Percentiles rank a stretch among this genome's conserved stretches.
Conservation (phyloP, 2,797 vertebrate species). For the Meriones psammophilus region DNA sequence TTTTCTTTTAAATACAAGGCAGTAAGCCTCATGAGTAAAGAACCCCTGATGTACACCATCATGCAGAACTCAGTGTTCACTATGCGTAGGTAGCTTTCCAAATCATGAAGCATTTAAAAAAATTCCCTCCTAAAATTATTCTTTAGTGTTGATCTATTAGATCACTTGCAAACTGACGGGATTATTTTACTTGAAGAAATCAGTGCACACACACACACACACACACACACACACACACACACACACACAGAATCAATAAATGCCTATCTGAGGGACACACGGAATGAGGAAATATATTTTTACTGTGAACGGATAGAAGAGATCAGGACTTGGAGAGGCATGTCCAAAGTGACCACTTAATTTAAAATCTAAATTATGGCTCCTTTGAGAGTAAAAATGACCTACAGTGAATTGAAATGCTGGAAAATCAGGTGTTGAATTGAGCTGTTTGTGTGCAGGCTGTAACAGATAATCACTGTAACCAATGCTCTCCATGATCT, state of each 20-base stretch:
- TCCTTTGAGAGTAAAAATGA: constrained; percentile 1
- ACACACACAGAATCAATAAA: neutral
- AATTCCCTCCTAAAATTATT: constrained; percentile 25
- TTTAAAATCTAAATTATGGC: constrained; percentile 6
- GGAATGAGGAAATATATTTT: neutral
- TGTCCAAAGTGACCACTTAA: neutral
- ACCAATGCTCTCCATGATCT: neutral
- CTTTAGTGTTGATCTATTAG: neutral
- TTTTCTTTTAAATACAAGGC: neutral
- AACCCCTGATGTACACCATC: neutral
- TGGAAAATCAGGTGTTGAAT: constrained; percentile 12
- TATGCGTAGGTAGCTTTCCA: neutral
- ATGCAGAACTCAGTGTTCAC: constrained; percentile 5
- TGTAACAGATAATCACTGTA: neutral
- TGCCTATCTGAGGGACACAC: neutral
- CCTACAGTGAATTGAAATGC: neutral
- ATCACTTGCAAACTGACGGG: neutral
- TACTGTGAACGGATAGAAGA: neutral
- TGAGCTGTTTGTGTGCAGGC: neutral
- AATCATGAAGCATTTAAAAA: neutral
- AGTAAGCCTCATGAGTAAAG: neutral
- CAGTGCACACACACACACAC: neutral
- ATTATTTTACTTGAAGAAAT: neutral
- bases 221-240: neutral
- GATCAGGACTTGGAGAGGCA: neutral